Percentiles rank a stretch among this genome's conserved stretches.
These are phyloP conservation scores for Actinia equina DNA, from an alignment of 64 coral and sea anemone genomes.

Conservation along the genomic window DNA sequence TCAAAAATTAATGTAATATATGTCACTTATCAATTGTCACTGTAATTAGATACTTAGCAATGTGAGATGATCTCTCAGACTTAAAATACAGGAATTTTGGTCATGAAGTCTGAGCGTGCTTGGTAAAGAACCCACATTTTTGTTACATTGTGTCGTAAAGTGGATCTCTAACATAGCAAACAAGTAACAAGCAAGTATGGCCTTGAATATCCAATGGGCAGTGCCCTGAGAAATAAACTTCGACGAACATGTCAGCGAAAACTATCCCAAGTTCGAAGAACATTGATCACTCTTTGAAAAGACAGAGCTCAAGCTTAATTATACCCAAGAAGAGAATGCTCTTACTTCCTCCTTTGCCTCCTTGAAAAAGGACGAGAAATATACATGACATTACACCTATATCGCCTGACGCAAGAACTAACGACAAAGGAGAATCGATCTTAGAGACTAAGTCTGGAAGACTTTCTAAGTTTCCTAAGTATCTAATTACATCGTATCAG, in stretches of 20 bases:
- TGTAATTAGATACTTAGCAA: too few species aligned
- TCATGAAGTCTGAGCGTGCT: too few species aligned
- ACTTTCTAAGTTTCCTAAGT: too few species aligned
- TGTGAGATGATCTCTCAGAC: too few species aligned
- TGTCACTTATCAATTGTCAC: too few species aligned
- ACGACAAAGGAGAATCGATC: too few species aligned
- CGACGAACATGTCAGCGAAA: constrained; percentile 54
- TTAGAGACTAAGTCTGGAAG: too few species aligned
- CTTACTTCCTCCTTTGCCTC: constrained; percentile 63
- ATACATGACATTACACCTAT: too few species aligned
- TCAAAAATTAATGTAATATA: too few species aligned
- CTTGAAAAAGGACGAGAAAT: constrained; percentile 24
- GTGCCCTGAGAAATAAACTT: constrained; percentile 34
- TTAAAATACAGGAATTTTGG: too few species aligned
- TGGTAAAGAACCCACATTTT: not conserved
- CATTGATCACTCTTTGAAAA: constrained; percentile 63
- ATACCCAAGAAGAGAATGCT: constrained; percentile 31
- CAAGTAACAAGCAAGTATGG: not conserved
- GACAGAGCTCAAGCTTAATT: constrained; percentile 41
- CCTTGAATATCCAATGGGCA: constrained; percentile 44
- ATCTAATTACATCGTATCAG: too few species aligned
- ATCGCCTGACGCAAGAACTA: too few species aligned
- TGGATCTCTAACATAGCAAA: not conserved
- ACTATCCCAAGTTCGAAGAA: constrained; percentile 55
- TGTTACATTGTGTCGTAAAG: constrained; percentile 62